phyloP scores from a whole-genome alignment of 2,888 invertebrate species.

The Dicranocentrus wangi region DNA sequence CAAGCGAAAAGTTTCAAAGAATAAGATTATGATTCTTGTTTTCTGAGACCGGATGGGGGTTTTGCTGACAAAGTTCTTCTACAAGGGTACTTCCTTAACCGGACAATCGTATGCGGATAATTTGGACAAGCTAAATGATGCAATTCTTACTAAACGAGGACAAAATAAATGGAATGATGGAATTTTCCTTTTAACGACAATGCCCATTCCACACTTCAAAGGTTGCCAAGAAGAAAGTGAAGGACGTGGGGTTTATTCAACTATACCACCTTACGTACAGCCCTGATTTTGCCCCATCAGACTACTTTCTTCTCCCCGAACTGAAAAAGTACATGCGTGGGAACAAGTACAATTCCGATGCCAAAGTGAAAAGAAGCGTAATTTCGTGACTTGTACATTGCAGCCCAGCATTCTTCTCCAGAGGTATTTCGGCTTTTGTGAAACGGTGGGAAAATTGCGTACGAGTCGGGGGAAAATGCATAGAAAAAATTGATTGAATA shows the following conservation, averaged over 20 bases:
- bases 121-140: neutral
- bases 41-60: too few relatives aligned
- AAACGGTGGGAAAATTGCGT: constrained; percentile 33
- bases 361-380: constrained; percentile 24
- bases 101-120: constrained; percentile 25
- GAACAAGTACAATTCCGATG: constrained; percentile 10
- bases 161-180: constrained; percentile 8
- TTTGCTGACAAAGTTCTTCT: too few relatives aligned
- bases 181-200: constrained; percentile 25
- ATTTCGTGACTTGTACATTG: constrained; percentile 19
- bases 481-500: constrained; percentile 27
- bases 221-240: constrained; percentile 5
- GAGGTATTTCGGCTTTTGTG: constrained; percentile 34
- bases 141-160: neutral
- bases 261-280: constrained; percentile 32
- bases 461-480: constrained; percentile 3
- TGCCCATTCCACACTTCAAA: constrained; percentile 18
- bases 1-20: neutral
- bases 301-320: constrained; percentile 33
- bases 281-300: constrained; percentile 44
- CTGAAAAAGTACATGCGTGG: constrained; percentile 30
- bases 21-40: neutral
- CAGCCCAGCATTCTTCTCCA: constrained; percentile 26
- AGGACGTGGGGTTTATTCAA: neutral
- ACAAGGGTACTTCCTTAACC: constrained; percentile 20